A percentile compares a stretch with the other conserved stretches of the same genome.
Evolutionary conservation across 2,888 invertebrate species (phyloP).

Genomic region (Clanis bilineata): DNA sequence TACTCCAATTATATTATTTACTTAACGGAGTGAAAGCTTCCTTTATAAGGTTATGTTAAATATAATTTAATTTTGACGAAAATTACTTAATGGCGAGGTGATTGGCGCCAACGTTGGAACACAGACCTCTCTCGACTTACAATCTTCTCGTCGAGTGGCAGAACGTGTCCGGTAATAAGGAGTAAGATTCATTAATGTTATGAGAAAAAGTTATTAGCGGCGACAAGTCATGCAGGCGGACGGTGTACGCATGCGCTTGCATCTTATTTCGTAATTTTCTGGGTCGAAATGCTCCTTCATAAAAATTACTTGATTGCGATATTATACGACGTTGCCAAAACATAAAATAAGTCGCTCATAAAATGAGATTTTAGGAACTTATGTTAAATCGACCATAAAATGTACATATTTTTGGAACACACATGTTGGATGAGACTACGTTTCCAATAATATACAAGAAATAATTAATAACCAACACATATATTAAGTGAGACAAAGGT

Average conservation of each 20-base stretch:
- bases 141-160: constrained; percentile 50
- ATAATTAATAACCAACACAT: too few relatives aligned
- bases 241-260: constrained; percentile 67
- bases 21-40: too few relatives aligned
- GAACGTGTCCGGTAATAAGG: constrained; percentile 77
- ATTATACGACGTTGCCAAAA: constrained; percentile 5
- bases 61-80: constrained; percentile 64
- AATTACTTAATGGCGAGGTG: constrained; percentile 66
- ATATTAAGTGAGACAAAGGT: too few relatives aligned
- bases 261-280: constrained; percentile 63
- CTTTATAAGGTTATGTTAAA: constrained; percentile 40
- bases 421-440: too few relatives aligned
- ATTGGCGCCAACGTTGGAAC: constrained; percentile 51
- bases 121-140: constrained; percentile 29
- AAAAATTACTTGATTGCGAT: constrained; percentile 24
- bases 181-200: constrained; percentile 77
- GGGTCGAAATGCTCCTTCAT: constrained; percentile 43
- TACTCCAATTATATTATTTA: not conserved
- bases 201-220: constrained; percentile 75
- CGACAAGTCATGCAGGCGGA: constrained; percentile 56
- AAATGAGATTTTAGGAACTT: not conserved
- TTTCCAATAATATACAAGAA: too few relatives aligned
- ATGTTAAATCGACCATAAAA: not conserved
- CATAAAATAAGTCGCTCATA: not conserved
- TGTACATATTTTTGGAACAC: not conserved